Evolutionary conservation across 2,888 invertebrate genomes (phyloP).

Genomic region (Xestobium rufovillosum): DNA sequence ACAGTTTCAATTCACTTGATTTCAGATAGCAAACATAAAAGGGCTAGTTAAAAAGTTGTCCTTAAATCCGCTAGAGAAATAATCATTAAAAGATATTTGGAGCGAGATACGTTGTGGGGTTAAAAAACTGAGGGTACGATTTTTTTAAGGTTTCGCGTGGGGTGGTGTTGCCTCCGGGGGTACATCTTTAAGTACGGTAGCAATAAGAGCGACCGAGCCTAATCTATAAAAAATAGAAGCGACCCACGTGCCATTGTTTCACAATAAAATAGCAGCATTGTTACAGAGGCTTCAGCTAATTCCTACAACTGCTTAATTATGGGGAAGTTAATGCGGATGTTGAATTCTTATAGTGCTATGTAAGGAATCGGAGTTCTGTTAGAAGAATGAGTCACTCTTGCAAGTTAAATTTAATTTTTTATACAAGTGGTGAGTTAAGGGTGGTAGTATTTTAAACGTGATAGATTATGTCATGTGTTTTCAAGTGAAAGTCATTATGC

Average conservation of each 20-base stretch:
- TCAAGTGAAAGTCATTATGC: too few species aligned
- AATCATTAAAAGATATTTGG: conserved; percentile 27
- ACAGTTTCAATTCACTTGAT: too few species aligned
- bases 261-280: conserved; percentile 21
- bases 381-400: neutral
- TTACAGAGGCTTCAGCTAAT: too few species aligned
- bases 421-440: neutral
- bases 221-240: conserved; percentile 24
- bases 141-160: conserved; percentile 28
- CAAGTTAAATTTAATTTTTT: conserved; percentile 1
- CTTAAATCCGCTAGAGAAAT: too few species aligned
- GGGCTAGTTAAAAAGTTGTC: too few species aligned
- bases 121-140: conserved; percentile 27
- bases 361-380: neutral
- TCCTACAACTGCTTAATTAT: too few species aligned
- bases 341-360: neutral
- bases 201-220: conserved; percentile 14
- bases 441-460: neutral
- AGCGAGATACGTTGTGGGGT: conserved; percentile 32
- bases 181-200: conserved; percentile 15
- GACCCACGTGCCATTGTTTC: conserved; percentile 21
- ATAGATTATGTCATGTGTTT: too few species aligned
- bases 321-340: too few species aligned
- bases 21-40: too few species aligned
- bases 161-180: conserved; percentile 28